Evolutionary conservation across 2,888 invertebrate species (phyloP).

Genomic region (Aleiodes leptofemur): DNA sequence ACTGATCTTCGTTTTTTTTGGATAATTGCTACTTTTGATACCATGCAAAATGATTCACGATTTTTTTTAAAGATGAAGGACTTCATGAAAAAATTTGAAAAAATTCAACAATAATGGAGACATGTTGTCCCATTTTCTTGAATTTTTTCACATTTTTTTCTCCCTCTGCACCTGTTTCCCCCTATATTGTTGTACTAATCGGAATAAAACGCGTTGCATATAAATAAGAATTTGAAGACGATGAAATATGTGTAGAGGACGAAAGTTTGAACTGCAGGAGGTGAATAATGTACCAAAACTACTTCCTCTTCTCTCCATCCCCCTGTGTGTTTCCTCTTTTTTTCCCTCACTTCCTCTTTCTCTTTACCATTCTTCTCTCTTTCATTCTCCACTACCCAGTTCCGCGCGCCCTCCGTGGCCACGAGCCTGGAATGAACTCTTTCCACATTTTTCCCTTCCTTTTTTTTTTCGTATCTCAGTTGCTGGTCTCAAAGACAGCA

Average conservation of each 20-base stretch:
- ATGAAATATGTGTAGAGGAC: slow-evolving; percentile 71
- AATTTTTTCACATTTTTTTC: too few relatives aligned
- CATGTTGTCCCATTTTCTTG: too few relatives aligned
- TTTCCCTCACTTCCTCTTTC: slow-evolving; percentile 34
- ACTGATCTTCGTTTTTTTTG: too few relatives aligned
- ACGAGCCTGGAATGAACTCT: slow-evolving; percentile 37
- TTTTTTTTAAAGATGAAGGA: too few relatives aligned
- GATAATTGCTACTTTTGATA: too few relatives aligned
- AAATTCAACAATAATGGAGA: too few relatives aligned
- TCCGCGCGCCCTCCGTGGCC: slow-evolving; percentile 20
- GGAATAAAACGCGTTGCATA: slow-evolving; percentile 72
- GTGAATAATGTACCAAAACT: slow-evolving; percentile 48
- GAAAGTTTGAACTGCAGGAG: slow-evolving; percentile 50
- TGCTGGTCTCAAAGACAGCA: slow-evolving; percentile 40
- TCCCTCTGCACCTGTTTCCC: too few relatives aligned
- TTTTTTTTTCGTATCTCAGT: slow-evolving; percentile 45
- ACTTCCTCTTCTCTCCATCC: slow-evolving; percentile 46
- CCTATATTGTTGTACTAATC: slow-evolving; percentile 60
- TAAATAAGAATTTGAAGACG: slow-evolving; percentile 75
- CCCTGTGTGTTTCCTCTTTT: slow-evolving; percentile 37
- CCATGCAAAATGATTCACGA: too few relatives aligned
- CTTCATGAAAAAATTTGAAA: too few relatives aligned
- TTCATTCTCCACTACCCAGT: slow-evolving; percentile 28
- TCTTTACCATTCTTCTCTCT: slow-evolving; percentile 29
- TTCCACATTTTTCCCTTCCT: slow-evolving; percentile 26